Evolutionary conservation across 2,888 invertebrate species (phyloP).

Genomic region (Stenodera caucasica): DNA sequence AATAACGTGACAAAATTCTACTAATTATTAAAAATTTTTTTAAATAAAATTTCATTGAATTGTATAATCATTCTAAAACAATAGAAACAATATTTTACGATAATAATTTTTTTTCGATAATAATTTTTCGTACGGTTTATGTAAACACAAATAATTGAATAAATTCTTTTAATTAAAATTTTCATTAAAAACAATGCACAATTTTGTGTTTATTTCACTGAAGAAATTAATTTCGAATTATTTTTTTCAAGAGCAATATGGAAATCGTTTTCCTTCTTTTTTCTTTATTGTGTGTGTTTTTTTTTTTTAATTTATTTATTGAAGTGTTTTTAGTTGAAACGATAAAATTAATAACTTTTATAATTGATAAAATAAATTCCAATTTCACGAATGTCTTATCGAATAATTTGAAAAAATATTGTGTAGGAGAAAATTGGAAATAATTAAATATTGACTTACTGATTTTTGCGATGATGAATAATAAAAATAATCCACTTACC

Average conservation of each 20-base stretch:
- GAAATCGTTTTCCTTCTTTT: neutral
- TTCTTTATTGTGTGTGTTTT: too few relatives aligned
- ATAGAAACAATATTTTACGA: constrained; percentile 4
- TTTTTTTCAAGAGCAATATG: neutral
- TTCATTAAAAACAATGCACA: constrained; percentile 8
- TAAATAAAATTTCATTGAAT: too few relatives aligned
- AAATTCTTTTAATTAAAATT: constrained; percentile 3
- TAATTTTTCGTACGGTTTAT: neutral
- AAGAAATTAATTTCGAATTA: constrained; percentile 3
- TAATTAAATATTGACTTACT: neutral
- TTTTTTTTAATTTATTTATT: neutral
- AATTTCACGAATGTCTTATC: neutral
- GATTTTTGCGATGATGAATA: neutral
- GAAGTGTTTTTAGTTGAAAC: neutral
- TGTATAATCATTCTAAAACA: neutral
- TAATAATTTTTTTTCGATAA: neutral
- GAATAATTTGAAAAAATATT: neutral
- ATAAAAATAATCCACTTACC: neutral
- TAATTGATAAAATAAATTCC: constrained; percentile 3
- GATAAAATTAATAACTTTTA: constrained; percentile 8
- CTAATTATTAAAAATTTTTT: too few relatives aligned
- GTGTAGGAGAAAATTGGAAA: neutral
- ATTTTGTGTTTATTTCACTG: constrained; percentile 4
- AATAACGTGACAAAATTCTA: too few relatives aligned
- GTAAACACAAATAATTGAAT: constrained; percentile 8